These are phyloP conservation scores for Callospermophilus lateralis DNA, from an alignment of 2,113 vertebrate genomes.

Conservation along the genomic window DNA sequence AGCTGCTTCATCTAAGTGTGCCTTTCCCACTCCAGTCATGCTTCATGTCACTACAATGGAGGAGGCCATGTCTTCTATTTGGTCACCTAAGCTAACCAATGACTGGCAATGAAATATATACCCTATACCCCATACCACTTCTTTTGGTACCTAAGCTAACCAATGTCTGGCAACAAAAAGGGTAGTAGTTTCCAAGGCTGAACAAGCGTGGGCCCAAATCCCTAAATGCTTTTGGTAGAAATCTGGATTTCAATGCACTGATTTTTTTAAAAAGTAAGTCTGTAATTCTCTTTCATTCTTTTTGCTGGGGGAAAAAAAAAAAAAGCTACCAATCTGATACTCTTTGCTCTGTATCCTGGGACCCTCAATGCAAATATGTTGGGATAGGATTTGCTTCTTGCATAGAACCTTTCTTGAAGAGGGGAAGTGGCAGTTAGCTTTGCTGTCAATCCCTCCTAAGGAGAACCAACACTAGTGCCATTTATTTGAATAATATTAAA, in stretches of 20 bases:
- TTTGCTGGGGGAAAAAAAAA: neutral
- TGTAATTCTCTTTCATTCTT: conserved; percentile 29
- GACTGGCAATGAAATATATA: neutral
- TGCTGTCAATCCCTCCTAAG: neutral
- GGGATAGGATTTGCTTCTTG: neutral
- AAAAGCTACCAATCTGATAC: neutral
- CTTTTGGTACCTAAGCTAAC: neutral
- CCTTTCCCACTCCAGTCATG: neutral
- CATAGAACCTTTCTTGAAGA: neutral
- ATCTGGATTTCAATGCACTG: conserved; percentile 42
- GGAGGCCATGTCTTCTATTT: neutral
- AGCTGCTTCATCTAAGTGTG: neutral
- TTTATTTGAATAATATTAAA: conserved; percentile 23
- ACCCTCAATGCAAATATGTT: neutral
- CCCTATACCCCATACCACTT: neutral
- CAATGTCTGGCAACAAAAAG: neutral
- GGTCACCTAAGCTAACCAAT: neutral
- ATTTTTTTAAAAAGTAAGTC: conserved; percentile 14
- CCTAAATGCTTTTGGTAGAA: neutral
- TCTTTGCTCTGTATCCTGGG: neutral
- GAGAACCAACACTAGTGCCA: neutral
- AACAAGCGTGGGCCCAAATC: neutral
- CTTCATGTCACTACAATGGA: neutral
- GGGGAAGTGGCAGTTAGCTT: neutral
- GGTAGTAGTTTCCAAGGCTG: neutral